Conservation (phyloP, 2,888 invertebrate genomes). For the Ophonus ardosiacus region DNA sequence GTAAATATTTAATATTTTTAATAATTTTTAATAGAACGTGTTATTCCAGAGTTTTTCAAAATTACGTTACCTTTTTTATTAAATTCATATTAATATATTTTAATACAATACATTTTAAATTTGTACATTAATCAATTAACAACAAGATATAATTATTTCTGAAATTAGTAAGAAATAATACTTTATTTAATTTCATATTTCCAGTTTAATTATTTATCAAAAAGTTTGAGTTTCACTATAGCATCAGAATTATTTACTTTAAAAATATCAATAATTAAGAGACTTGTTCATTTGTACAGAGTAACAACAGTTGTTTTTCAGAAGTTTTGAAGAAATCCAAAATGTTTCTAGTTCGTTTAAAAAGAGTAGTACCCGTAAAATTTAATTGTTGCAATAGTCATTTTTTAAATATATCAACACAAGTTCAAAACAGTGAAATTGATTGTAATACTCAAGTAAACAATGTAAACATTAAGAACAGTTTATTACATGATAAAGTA, state of each 20-base stretch:
- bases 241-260: background rate
- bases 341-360: background rate
- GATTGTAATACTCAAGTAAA: background rate
- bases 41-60: background rate
- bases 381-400: background rate
- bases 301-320: too few relatives aligned
- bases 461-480: background rate
- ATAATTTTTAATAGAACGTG: background rate
- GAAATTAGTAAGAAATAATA: background rate
- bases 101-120: too few relatives aligned
- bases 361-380: background rate
- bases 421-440: slow-evolving; percentile 1
- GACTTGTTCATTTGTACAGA: too few relatives aligned
- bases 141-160: too few relatives aligned
- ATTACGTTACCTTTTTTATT: too few relatives aligned
- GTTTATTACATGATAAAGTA: background rate
- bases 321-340: background rate
- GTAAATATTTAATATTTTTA: background rate
- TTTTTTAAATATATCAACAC: background rate
- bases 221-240: background rate
- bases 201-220: background rate
- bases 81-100: too few relatives aligned
- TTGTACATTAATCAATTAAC: too few relatives aligned
- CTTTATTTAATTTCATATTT: background rate
- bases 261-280: background rate